Evolutionary conservation across 2,888 invertebrate species (phyloP).

Genomic region (Cheilosia scutellata): DNA sequence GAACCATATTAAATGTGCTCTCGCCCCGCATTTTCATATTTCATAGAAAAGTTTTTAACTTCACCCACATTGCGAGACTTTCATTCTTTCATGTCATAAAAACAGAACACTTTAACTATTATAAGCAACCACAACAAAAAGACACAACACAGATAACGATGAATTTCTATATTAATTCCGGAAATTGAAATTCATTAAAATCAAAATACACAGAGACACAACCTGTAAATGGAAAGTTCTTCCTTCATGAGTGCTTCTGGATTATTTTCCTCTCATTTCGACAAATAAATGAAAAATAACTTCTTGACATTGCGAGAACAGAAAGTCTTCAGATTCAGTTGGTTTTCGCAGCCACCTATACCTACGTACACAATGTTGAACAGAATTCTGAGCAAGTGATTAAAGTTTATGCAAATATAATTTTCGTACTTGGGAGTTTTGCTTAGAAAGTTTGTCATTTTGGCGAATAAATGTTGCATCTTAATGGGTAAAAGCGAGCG

Average conservation of each 20-base stretch:
- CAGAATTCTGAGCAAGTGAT: slow-evolving; percentile 67
- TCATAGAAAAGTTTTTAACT: slow-evolving; percentile 25
- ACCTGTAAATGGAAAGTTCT: slow-evolving; percentile 57
- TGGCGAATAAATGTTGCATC: slow-evolving; percentile 50
- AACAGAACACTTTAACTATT: slow-evolving; percentile 40
- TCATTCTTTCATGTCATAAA: slow-evolving; percentile 12
- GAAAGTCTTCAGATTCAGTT: slow-evolving; percentile 41
- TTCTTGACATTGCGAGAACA: slow-evolving; percentile 51
- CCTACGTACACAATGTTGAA: slow-evolving; percentile 26
- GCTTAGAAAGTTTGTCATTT: slow-evolving; percentile 69
- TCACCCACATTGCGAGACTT: slow-evolving; percentile 29
- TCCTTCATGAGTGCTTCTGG: slow-evolving; percentile 41
- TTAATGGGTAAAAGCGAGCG: slow-evolving; percentile 13
- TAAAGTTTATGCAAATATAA: slow-evolving; percentile 75
- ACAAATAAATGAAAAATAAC: slow-evolving; percentile 60
- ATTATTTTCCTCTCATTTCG: slow-evolving; percentile 15
- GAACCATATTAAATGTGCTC: too few relatives aligned
- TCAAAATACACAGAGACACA: slow-evolving; percentile 19
- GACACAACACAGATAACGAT: slow-evolving; percentile 43
- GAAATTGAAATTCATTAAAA: slow-evolving; percentile 75
- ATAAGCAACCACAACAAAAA: slow-evolving; percentile 19
- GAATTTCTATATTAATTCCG: slow-evolving; percentile 63
- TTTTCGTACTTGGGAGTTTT: slow-evolving; percentile 67
- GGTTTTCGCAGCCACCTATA: slow-evolving; percentile 6
- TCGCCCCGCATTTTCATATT: slow-evolving; percentile 13